Base-by-base conservation (phyloP, 2,797 vertebrate genomes). In the Paratrypauchen microcephalus region DNA sequence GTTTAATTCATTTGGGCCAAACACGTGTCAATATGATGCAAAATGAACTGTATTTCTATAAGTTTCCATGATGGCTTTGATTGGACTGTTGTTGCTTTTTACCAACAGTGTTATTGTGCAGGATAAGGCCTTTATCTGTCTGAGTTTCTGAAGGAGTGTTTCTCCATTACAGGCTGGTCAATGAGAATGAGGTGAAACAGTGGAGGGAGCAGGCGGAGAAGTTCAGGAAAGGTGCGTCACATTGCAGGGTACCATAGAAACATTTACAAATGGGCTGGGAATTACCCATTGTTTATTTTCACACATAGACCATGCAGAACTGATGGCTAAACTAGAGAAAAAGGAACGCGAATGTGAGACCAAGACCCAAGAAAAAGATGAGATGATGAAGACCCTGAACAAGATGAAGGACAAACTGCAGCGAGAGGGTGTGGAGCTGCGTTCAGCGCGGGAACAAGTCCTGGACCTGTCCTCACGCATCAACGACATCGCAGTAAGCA, bases 381-480 rank as follows among this genome's bases (percentile, higher is more conserved):
- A 98, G 60, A 99, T 99, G 97, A 99, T 99, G 97, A 96, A 96
- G 91, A 98, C 97, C 0, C 86, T 99, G 79, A 99, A 99, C 85
- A 99, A 98, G 91, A 99, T 99, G 97, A 99, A 97, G 91, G 97
- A 98, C 90, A 99, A 99, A 72, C 93, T 99, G 50, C 96, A 97
- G 89, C 96, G 95, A 1, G 97, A 98, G 89, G 96, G 96, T 1
- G 89, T 95, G 84, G 97, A 99, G 86, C 92, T 98, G 79, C 95
- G 96, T 58, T 95, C 95, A 18, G 94, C 96, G 60, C 88, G 95
- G 70, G 96, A 97, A 23, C 97, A 97, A 87, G 95, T 98, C 84
- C 81, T 93, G 4, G 96, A 97, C 75, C 92, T 99, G 75, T 94
- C 96, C 66, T 88, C 92, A 68, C 95, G 96, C 68, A 94, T 99